Evolutionary conservation across 2,797 vertebrate genomes (phyloP).

Genomic region (Pseudomugil tenellus): DNA sequence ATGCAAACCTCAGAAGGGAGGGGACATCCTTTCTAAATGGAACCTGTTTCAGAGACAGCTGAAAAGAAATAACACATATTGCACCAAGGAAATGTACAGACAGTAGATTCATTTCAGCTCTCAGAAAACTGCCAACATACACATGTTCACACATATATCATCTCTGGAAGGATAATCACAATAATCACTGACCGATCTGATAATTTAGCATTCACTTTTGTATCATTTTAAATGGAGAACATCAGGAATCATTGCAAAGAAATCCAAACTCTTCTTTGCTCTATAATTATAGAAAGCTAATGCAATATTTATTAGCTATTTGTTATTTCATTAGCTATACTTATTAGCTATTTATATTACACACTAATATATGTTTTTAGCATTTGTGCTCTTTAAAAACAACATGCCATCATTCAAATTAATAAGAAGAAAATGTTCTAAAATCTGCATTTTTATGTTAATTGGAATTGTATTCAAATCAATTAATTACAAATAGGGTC

Average conservation of each 20-base stretch:
- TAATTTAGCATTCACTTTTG: constrained; percentile 9
- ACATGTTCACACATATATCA: constrained; percentile 1
- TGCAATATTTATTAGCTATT: neutral
- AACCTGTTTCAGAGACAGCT: constrained; percentile 27
- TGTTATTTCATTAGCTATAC: too few relatives aligned
- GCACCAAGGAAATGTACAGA: neutral
- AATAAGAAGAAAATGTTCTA: neutral
- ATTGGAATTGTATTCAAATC: neutral
- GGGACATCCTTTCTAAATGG: constrained; percentile 12
- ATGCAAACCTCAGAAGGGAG: constrained; percentile 12
- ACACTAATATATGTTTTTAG: neutral
- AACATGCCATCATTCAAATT: neutral
- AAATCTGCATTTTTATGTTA: neutral
- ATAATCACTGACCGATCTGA: neutral
- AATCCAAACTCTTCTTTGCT: neutral
- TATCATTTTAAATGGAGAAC: neutral
- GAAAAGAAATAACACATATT: neutral
- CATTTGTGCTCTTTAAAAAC: neutral
- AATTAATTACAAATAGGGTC: neutral
- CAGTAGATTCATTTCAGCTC: neutral
- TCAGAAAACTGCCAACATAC: neutral
- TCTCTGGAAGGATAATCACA: constrained; percentile 8
- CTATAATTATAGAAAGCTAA: neutral
- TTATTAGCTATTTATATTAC: too few relatives aligned
- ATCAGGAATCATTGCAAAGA: neutral